These are phyloP conservation scores for Paraescarpia echinospica DNA, from an alignment of 1,140 invertebrate species.

Conservation along the genomic window DNA sequence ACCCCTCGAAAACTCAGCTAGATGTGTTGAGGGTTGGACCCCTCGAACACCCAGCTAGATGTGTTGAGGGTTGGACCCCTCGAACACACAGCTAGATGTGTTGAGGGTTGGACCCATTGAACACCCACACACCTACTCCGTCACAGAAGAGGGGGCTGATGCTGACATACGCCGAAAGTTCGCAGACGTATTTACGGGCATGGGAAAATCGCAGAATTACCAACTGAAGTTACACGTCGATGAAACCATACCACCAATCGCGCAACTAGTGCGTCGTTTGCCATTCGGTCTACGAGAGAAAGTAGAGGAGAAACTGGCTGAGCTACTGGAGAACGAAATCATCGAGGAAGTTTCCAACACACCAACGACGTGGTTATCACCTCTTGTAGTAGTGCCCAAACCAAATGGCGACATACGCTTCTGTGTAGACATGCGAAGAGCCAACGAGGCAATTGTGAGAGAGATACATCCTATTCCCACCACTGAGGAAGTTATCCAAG, in stretches of 20 bases:
- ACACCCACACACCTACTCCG: neutral
- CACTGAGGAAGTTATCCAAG: constrained; percentile 31
- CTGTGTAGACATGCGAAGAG: constrained; percentile 34
- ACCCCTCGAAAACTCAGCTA: too few relatives aligned
- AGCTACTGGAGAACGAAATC: constrained; percentile 14
- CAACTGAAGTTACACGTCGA: constrained; percentile 20
- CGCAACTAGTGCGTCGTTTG: neutral
- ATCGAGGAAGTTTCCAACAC: constrained; percentile 24
- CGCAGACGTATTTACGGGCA: neutral
- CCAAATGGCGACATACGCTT: constrained; percentile 25
- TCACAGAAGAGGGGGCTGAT: neutral
- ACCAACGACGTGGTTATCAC: constrained; percentile 36
- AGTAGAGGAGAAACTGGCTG: constrained; percentile 1
- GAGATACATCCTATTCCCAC: constrained; percentile 33
- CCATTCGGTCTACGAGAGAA: constrained; percentile 26
- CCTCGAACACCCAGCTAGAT: too few relatives aligned
- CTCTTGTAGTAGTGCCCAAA: constrained; percentile 35
- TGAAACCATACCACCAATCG: constrained; percentile 14
- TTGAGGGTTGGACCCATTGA: neutral
- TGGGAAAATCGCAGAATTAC: constrained; percentile 14
- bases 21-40: too few relatives aligned
- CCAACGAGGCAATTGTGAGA: constrained; percentile 31
- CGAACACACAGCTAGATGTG: too few relatives aligned
- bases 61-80: too few relatives aligned
- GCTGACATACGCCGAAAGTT: neutral